A percentile compares a stretch with the other conserved stretches of the same genome.
These are phyloP conservation scores for Leucophenga montana DNA, from an alignment of 2,888 invertebrate genomes.

Conservation along the genomic window DNA sequence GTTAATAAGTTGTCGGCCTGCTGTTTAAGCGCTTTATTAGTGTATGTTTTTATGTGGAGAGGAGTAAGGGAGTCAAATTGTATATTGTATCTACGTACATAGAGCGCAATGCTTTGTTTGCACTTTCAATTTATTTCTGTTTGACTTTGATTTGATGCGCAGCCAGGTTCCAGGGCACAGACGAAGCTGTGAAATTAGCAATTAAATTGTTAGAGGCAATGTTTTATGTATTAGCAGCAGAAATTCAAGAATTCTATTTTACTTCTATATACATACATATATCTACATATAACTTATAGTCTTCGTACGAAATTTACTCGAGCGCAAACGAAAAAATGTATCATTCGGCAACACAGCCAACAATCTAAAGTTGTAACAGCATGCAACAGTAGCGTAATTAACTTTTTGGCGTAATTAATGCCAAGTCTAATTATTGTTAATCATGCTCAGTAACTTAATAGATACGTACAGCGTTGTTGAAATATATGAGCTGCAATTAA, in stretches of 20 bases:
- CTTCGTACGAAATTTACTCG: background rate
- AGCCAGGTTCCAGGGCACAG: conserved; percentile 7
- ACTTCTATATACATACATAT: background rate
- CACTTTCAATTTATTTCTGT: conserved; percentile 23
- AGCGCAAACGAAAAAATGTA: conserved; percentile 3
- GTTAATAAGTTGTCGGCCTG: conserved; percentile 69
- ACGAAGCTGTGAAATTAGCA: conserved; percentile 47
- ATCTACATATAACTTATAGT: background rate
- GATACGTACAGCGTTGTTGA: conserved; percentile 25
- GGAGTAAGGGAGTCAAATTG: too few relatives aligned
- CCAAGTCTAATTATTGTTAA: conserved; percentile 72
- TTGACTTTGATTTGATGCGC: conserved; percentile 29
- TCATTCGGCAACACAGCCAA: conserved; percentile 40
- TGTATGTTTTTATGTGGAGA: background rate
- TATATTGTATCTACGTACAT: too few relatives aligned
- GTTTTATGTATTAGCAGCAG: too few relatives aligned
- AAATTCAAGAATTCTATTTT: too few relatives aligned
- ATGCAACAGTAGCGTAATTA: conserved; percentile 59
- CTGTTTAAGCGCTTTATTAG: conserved; percentile 69
- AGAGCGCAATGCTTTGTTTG: conserved; percentile 5
- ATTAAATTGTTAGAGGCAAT: conserved; percentile 43
- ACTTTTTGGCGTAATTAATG: conserved; percentile 72
- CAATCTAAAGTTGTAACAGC: too few relatives aligned
- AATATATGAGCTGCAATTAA: conserved; percentile 69
- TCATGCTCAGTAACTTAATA: conserved; percentile 57